phyloP scores from a whole-genome alignment of 2,888 invertebrate species.

The Baronia brevicornis region DNA sequence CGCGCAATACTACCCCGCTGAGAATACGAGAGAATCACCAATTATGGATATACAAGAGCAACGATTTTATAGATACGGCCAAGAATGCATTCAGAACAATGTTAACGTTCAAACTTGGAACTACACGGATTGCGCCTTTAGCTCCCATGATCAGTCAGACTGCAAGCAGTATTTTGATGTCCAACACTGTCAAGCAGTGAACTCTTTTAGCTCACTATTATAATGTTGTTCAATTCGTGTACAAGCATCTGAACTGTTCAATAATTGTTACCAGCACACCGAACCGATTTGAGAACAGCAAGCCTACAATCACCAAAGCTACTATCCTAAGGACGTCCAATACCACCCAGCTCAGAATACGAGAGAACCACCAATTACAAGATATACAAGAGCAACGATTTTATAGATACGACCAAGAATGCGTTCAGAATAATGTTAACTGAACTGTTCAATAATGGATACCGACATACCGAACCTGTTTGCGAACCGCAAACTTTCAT shows the following conservation, averaged over 20 bases:
- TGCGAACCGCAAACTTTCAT: conserved; percentile 56
- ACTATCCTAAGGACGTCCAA: conserved; percentile 61
- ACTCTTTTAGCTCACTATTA: conserved; percentile 53
- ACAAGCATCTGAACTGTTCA: conserved; percentile 73
- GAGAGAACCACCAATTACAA: conserved; percentile 49
- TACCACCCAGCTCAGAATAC: conserved; percentile 52
- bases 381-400: conserved; percentile 53
- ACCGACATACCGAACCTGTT: conserved; percentile 55
- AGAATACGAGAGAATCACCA: conserved; percentile 52
- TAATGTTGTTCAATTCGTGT: conserved; percentile 43
- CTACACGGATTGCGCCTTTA: conserved; percentile 55
- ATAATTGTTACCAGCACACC: conserved; percentile 51
- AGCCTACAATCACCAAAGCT: conserved; percentile 46
- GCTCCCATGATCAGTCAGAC: conserved; percentile 39
- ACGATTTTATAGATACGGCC: conserved; percentile 53
- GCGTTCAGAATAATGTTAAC: conserved; percentile 76
- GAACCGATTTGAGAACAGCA: conserved; percentile 61
- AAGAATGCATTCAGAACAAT: conserved; percentile 49
- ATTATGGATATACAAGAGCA: conserved; percentile 51
- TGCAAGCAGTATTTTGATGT: conserved; percentile 57
- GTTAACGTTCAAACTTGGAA: conserved; percentile 54
- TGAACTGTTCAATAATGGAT: conserved; percentile 60
- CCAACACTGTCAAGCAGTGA: conserved; percentile 47
- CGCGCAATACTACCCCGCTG: conserved; percentile 54
- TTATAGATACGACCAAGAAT: too few species aligned